Conservation (phyloP, 1,140 invertebrate genomes). For the Phthorimaea operculella region DNA sequence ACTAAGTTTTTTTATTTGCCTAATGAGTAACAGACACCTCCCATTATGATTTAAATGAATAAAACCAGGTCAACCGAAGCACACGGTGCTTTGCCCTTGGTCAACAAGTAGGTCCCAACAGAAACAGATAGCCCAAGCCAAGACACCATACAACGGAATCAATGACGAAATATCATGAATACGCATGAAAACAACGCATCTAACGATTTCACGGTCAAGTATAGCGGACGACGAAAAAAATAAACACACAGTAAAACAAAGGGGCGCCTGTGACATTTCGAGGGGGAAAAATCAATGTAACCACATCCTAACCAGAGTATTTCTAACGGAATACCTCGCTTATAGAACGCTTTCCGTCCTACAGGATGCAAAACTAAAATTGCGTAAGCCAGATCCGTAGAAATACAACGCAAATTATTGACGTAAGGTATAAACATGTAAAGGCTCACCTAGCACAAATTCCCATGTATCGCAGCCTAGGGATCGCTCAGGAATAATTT, state of each 20-base stretch:
- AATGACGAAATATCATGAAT: slow-evolving; percentile 1
- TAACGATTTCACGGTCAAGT: slow-evolving; percentile 61
- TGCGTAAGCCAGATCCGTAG: slow-evolving; percentile 55
- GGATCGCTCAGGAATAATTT: slow-evolving; percentile 94
- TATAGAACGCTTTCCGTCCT: background rate
- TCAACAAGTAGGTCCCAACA: background rate
- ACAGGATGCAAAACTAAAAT: slow-evolving; percentile 32
- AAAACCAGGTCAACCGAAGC: too few species aligned
- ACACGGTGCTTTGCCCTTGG: background rate
- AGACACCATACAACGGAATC: background rate
- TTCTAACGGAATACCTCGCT: background rate
- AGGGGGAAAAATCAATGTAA: slow-evolving; percentile 50
- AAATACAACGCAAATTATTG: slow-evolving; percentile 67
- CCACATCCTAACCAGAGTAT: background rate
- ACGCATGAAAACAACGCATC: slow-evolving; percentile 42
- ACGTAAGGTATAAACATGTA: slow-evolving; percentile 60
- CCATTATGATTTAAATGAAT: too few species aligned
- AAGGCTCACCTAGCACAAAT: slow-evolving; percentile 90
- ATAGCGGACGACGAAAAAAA: slow-evolving; percentile 47
- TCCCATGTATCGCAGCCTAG: slow-evolving; percentile 97
- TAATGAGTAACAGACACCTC: too few species aligned
- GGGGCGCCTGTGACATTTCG: slow-evolving; percentile 30
- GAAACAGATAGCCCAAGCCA: background rate
- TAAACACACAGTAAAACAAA: slow-evolving; percentile 57
- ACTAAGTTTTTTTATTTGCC: too few species aligned